Evolutionary conservation across 2,797 vertebrate genomes (phyloP).

Genomic region (Oryzias dopingdopingensis): DNA sequence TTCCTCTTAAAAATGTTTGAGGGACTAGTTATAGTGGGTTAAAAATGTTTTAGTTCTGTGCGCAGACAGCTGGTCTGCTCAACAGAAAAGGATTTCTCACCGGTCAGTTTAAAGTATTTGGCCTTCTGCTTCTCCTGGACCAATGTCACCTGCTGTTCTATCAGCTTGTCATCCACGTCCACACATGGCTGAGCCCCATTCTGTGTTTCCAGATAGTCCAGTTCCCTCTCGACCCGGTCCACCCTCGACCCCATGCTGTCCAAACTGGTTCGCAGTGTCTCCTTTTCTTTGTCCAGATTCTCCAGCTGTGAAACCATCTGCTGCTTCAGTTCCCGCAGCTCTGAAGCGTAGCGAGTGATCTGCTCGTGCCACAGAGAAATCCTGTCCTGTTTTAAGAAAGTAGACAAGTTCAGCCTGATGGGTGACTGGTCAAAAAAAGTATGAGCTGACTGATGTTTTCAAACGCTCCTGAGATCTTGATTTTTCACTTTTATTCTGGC

Average conservation of each 20-base stretch:
- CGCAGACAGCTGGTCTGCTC: no score
- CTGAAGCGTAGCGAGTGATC: slow-evolving; percentile 88
- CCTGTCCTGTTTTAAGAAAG: slow-evolving; percentile 78
- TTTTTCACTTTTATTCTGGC: no score
- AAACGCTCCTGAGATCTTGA: no score
- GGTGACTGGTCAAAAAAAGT: no score
- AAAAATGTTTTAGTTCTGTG: no score
- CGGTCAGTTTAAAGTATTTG: slow-evolving; percentile 88
- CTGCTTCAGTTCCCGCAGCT: slow-evolving; percentile 95
- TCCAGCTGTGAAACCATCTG: slow-evolving; percentile 92
- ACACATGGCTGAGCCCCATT: slow-evolving; percentile 89
- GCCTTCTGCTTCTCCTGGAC: slow-evolving; percentile 86
- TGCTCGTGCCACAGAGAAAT: slow-evolving; percentile 95
- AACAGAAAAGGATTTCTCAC: slow-evolving; percentile 67
- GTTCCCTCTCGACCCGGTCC: slow-evolving; percentile 91
- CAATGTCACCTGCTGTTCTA: slow-evolving; percentile 85
- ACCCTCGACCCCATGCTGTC: slow-evolving; percentile 84
- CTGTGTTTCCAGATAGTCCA: slow-evolving; percentile 96
- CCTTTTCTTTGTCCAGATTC: slow-evolving; percentile 90
- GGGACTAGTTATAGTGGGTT: no score
- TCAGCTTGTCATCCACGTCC: slow-evolving; percentile 89
- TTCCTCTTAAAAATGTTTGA: no score
- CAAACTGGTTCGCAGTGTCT: slow-evolving; percentile 80
- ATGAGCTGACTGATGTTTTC: no score
- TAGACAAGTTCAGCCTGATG: no score